Evolutionary conservation across 92 coral and sea anemone genomes (phyloP).

Genomic region (Phenganax subtilis): DNA sequence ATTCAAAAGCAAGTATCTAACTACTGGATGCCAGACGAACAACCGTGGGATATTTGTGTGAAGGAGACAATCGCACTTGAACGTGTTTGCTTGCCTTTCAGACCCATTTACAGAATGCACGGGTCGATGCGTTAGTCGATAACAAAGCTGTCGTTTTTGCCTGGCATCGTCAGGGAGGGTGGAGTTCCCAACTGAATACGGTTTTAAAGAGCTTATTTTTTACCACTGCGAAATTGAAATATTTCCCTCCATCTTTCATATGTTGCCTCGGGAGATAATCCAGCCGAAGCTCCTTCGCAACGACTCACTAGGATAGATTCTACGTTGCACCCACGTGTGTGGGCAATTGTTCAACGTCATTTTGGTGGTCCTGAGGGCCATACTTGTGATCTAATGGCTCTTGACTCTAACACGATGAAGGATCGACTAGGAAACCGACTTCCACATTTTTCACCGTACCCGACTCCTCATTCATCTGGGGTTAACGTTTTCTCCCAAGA

Average conservation of each 20-base stretch:
- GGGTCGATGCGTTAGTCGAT: not conserved
- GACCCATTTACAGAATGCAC: not conserved
- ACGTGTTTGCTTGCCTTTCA: not conserved
- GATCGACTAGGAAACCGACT: no score
- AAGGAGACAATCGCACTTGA: not conserved
- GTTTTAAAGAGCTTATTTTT: not conserved
- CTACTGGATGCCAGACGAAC: not conserved
- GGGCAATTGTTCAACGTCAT: no score
- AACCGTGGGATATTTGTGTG: not conserved
- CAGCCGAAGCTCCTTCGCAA: not conserved
- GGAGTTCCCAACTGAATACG: not conserved
- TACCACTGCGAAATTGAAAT: not conserved
- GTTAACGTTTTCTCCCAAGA: no score
- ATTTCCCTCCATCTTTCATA: not conserved
- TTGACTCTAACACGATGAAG: no score
- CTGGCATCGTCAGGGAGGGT: not conserved
- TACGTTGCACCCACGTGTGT: no score
- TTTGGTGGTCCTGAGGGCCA: no score
- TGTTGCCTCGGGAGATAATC: not conserved
- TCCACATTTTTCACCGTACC: no score
- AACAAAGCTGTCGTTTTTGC: not conserved
- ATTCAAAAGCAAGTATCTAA: not conserved
- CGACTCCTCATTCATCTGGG: no score
- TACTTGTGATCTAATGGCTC: no score
- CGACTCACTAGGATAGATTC: not conserved